These are phyloP conservation scores for Micropoecilia bifurca DNA, from an alignment of 2,797 vertebrate species.

Conservation along the genomic window DNA sequence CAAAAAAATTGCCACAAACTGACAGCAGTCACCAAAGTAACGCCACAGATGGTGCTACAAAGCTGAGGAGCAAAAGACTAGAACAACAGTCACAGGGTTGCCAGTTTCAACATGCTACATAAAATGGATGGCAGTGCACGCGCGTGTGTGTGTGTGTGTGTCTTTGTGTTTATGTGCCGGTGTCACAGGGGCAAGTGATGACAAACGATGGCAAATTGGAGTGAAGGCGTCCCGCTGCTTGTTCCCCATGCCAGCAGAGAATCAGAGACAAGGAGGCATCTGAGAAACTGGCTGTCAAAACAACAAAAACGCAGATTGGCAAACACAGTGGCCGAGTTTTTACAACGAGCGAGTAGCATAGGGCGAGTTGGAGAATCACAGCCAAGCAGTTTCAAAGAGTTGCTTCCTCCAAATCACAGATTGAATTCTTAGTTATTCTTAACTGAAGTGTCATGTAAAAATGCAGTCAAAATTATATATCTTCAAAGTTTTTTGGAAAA, in stretches of 20 bases:
- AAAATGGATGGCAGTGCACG: slow-evolving; percentile 34
- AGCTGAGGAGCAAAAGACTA: slow-evolving; percentile 17
- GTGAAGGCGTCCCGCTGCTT: slow-evolving; percentile 81
- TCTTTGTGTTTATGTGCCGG: slow-evolving; percentile 37
- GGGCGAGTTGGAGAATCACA: slow-evolving; percentile 41
- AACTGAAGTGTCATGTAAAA: slow-evolving; percentile 17
- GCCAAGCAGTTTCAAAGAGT: slow-evolving; percentile 26
- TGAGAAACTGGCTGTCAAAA: slow-evolving; percentile 71
- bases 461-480: slow-evolving; percentile 16
- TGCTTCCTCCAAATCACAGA: slow-evolving; percentile 3
- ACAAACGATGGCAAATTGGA: slow-evolving; percentile 88
- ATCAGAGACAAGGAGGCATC: slow-evolving; percentile 66
- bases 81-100: slow-evolving; percentile 47
- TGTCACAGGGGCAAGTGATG: slow-evolving; percentile 83
- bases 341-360: slow-evolving; percentile 45
- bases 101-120: slow-evolving; percentile 30
- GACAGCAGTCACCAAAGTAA: background rate
- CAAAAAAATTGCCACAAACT: background rate
- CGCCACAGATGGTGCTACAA: slow-evolving; percentile 40
- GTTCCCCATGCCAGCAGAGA: slow-evolving; percentile 76
- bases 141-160: slow-evolving; percentile 20
- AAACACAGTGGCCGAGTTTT: slow-evolving; percentile 51
- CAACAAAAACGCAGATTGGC: slow-evolving; percentile 56
- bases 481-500: slow-evolving; percentile 18
- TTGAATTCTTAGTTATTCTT: slow-evolving; percentile 11